These are phyloP conservation scores for Corbicula japonica DNA, from an alignment of 2,888 invertebrate genomes.

Conservation along the genomic window DNA sequence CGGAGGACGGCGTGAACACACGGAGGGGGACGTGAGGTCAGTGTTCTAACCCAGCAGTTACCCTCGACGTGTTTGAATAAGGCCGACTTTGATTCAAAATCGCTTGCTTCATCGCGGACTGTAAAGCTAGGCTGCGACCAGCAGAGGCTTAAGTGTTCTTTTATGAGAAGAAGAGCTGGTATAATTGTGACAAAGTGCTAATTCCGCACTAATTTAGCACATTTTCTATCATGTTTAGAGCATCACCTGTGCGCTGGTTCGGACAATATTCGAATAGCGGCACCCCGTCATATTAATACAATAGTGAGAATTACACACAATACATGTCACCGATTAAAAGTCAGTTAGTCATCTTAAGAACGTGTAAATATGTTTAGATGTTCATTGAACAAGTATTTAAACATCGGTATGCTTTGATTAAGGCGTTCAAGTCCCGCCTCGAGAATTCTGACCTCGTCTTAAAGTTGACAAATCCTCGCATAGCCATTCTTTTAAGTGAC, in stretches of 20 bases:
- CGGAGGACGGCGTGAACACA: slow-evolving; percentile 42
- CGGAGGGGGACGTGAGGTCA: slow-evolving; percentile 44
- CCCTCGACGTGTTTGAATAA: slow-evolving; percentile 2
- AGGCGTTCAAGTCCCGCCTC: slow-evolving; percentile 44
- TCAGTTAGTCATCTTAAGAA: slow-evolving; percentile 59
- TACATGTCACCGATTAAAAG: slow-evolving; percentile 59
- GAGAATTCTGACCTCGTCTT: slow-evolving; percentile 38
- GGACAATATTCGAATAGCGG: slow-evolving; percentile 40
- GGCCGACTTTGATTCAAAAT: slow-evolving; percentile 49
- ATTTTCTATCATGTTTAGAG: slow-evolving; percentile 60
- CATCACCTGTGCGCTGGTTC: slow-evolving; percentile 56
- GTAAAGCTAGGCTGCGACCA: slow-evolving; percentile 15
- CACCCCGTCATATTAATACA: slow-evolving; percentile 50
- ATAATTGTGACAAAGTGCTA: slow-evolving; percentile 53
- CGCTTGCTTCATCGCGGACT: slow-evolving; percentile 28
- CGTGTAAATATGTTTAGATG: slow-evolving; percentile 56
- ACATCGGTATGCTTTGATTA: slow-evolving; percentile 54
- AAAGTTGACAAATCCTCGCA: too few relatives aligned
- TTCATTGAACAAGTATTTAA: slow-evolving; percentile 50
- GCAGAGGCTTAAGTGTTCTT: slow-evolving; percentile 38
- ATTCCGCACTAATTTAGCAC: slow-evolving; percentile 60
- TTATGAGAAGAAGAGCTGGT: slow-evolving; percentile 28
- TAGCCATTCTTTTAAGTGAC: too few relatives aligned
- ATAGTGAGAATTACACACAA: slow-evolving; percentile 41
- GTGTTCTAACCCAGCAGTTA: slow-evolving; percentile 14